Base-by-base conservation (phyloP, 1,140 invertebrate species). In the Nautilus pompilius region DNA sequence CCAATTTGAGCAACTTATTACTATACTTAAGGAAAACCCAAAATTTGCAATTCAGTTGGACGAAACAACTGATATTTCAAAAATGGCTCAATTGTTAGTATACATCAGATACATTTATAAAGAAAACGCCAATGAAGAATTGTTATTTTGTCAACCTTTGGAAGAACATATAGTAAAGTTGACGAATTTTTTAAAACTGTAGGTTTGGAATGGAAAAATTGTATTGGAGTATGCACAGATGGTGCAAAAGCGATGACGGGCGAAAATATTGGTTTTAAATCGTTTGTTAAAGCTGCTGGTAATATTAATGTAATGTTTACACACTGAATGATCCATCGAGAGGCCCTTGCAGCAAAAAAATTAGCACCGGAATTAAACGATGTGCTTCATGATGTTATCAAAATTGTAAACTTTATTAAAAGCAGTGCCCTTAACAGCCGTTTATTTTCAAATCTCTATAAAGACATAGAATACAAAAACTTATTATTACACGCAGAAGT, bases 361-460 rank as follows among this genome's bases (percentile, higher is more conserved):
- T 13, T 49, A 49, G 48, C 1, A 49, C 48, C 2, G 1, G 48
- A 49, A 49, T 49, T 49, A 49, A 49, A 49, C 48, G 2, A 49
- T 49, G 2, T 49, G 48, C 48, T 2, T 49, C 48, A 49, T 17
- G 48, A 2, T 49, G 36, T 41, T 41, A 41, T 41, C 36, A 41
- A 1, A 41, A 41, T 41, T 1, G n/a, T 41, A 49, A 49, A 49
- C 20, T 49, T 49, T 49, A 22, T 49, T 49, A 49, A 49, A 22
- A 49, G 13, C 20, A 0, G 20, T 49, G 48, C 20, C 48, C 48
- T 49, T 49, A 49, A 49, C 13, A 49, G 20, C 10, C 20, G 20
- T 22, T 49, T 13, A 49, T 49, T 49, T 49, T 49, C 48, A 49
- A 49, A 49, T 49, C 48, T 49, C 48, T 49, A 24, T 49, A 49